These are phyloP conservation scores for Pimephales promelas DNA, from an alignment of 2,113 vertebrate genomes.

Conservation along the genomic window DNA sequence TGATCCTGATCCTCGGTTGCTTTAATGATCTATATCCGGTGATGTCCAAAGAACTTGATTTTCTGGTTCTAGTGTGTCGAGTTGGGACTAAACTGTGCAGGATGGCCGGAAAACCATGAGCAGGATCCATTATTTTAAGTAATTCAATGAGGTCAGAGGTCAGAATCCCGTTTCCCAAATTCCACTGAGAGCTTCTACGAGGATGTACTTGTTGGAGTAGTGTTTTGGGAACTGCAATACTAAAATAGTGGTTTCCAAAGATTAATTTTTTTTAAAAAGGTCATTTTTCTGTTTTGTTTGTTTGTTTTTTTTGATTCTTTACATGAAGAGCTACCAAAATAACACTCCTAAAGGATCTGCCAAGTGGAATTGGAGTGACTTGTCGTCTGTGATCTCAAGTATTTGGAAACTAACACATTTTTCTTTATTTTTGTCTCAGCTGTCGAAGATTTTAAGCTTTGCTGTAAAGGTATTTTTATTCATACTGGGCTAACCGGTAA, in stretches of 20 bases:
- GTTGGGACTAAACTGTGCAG: not conserved
- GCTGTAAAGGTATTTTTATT: slow-evolving; percentile 20
- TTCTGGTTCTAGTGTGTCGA: not conserved
- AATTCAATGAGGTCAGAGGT: not conserved
- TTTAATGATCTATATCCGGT: not conserved
- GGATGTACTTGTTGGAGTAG: not conserved
- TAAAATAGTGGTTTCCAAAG: slow-evolving; percentile 48
- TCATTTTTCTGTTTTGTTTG: slow-evolving; percentile 12
- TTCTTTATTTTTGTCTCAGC: not conserved
- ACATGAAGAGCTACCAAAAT: not conserved
- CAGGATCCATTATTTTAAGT: not conserved
- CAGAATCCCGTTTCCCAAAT: slow-evolving; percentile 16
- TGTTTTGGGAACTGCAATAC: slow-evolving; percentile 15
- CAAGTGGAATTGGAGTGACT: not conserved
- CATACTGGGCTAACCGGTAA: not conserved
- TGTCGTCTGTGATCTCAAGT: slow-evolving; percentile 17
- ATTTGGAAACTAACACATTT: slow-evolving; percentile 2
- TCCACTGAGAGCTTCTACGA: not conserved
- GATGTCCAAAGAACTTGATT: slow-evolving; percentile 10
- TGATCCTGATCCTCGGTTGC: too few species aligned
- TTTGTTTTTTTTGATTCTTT: not conserved
- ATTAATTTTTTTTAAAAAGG: slow-evolving; percentile 3
- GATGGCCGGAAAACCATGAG: not conserved
- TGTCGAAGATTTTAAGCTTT: not conserved
- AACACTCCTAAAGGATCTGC: not conserved